Evolutionary conservation across 2,888 invertebrate species (phyloP).

Genomic region (Eueremaeus valkanovi): DNA sequence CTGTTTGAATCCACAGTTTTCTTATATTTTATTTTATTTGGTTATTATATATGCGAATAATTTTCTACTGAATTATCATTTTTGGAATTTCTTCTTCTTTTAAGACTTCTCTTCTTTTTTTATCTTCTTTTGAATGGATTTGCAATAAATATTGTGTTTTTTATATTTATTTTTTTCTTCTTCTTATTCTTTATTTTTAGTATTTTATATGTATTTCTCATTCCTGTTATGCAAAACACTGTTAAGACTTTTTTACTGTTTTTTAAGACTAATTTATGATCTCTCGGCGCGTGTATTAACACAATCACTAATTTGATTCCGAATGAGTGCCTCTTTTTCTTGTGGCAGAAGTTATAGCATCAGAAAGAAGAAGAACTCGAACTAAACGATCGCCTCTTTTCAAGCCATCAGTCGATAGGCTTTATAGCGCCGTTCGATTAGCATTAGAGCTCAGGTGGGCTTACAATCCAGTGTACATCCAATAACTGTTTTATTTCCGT

Average conservation of each 20-base stretch:
- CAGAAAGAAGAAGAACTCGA: background rate
- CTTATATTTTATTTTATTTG: background rate
- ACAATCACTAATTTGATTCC: slow-evolving; percentile 15
- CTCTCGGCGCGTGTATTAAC: slow-evolving; percentile 11
- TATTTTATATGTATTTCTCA: background rate
- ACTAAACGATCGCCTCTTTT: background rate
- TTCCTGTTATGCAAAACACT: too few species aligned
- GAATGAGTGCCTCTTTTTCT: background rate
- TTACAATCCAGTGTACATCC: background rate
- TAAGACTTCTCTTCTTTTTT: background rate
- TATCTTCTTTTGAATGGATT: background rate
- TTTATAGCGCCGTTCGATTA: background rate
- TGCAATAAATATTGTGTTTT: slow-evolving; percentile 11
- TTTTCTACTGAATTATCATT: slow-evolving; percentile 34
- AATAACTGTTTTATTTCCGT: background rate
- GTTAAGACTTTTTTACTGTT: too few species aligned
- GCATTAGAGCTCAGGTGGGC: background rate
- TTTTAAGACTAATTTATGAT: slow-evolving; percentile 22
- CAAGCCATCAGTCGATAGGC: background rate
- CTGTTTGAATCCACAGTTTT: background rate
- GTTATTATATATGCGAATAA: slow-evolving; percentile 24
- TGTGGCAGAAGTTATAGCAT: too few species aligned
- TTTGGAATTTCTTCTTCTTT: background rate
- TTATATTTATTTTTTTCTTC: background rate
- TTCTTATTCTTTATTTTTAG: slow-evolving; percentile 8